Base-by-base conservation (phyloP, 2,113 vertebrate genomes). In the Phylloscopus trochiloides region DNA sequence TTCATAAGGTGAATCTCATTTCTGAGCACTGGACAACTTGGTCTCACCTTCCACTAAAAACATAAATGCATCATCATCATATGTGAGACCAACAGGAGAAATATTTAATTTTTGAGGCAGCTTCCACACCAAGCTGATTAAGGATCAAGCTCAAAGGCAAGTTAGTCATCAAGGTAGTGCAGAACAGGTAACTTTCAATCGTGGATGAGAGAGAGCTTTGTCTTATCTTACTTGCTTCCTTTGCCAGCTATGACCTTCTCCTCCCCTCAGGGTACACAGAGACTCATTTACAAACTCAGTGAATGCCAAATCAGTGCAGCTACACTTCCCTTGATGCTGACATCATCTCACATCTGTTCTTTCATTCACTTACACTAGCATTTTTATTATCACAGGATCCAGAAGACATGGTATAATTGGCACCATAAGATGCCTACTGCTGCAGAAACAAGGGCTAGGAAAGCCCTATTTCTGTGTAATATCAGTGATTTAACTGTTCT, bases 331-430 rank as follows among this genome's bases (percentile, higher is more conserved):
- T 91, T 73, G 73, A 95, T 87, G 84, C 84, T 96, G 95, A 96
- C 95, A 92, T 92, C 95, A 94, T 67, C 77, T 65, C 66, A 79
- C 91, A 94, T 94, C 91, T 96, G 93, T 72, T 95, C 70, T 84
- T 73, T 85, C 80, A 70, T 87, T 92, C 84, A 85, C 94, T 95
- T 84, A 82, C 57, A 72, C 84, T 52, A 91, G 91, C 89, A 92
- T 75, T 92, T 94, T 74, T 70, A 83, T 66, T 92, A 87, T 87
- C 80, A 45, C 43, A 86, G 86, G 19, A 96, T 92, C 52, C 89
- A 92, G 68, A 86, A 89, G 80, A 57, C 61, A 48, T 43, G 63
- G 91, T 55, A 21, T 42, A 91, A 87, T 65, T 72, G 80, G 76
- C 84, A 92, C 67, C 0, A 0, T 51, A 96, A 87, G 76, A 63